Base-by-base conservation (phyloP, 2,888 invertebrate species). In the Leucoma salicis region DNA sequence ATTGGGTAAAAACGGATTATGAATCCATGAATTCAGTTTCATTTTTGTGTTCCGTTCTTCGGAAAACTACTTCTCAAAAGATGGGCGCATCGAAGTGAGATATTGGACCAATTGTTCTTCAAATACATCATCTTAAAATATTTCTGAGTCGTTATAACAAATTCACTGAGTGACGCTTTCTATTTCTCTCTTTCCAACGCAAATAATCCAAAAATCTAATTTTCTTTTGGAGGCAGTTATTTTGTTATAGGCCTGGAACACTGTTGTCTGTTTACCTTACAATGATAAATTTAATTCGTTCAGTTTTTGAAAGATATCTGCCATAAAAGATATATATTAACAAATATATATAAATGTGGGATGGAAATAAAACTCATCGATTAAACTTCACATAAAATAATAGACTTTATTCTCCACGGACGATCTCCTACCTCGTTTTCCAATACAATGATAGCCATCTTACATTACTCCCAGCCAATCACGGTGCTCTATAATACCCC, bases 71-170 rank as follows among this genome's bases (percentile, higher is more conserved):
- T 21, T 39, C 8, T 57, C 49, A 58, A 63, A 63, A 57, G 54
- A 63, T 59, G 54, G 56, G 53, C 59, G 60, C 50, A 60, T 46
- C 40, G 51, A 46, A 57, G 3, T 56, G 52, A 58, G 53, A 57
- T 53, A 57, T 58, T 58, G 55, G 50, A 57, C 53, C 50, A 59
- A 59, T 53, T n/a, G n/a, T n/a, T 61, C 52, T 65, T 63, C 52
- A 54, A 60, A 61, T 31, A 63, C 42, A 55, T 60, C 31, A 32
- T 38, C 32, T 31, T 38, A 41, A 49, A 54, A 57, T 47, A 53
- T 60, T 55, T 59, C 57, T 44, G 51, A 53, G 48, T 52, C 53
- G 48, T 56, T 58, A 25, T 58, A 58, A n/a, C n/a, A 57, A 58
- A 57, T 48, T 57, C 58, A 60, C 54, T 61, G 61, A 59, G 47